These are phyloP conservation scores for Acronicta aceris DNA, from an alignment of 2,888 invertebrate genomes.

Conservation along the genomic window DNA sequence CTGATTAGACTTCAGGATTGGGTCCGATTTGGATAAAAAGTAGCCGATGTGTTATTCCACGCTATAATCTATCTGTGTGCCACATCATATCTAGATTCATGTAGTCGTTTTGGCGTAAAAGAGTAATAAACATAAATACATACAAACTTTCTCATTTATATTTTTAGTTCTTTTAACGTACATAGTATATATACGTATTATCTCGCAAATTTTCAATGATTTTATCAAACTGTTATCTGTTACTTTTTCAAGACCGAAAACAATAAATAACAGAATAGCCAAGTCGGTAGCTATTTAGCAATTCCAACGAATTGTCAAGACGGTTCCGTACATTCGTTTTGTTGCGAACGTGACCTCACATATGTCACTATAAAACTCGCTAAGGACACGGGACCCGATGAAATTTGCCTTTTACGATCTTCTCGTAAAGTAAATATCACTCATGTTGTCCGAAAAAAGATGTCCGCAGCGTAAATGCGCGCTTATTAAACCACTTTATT, in stretches of 20 bases:
- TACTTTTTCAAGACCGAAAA: background rate
- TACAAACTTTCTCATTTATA: too few relatives aligned
- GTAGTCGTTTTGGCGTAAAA: too few relatives aligned
- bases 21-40: too few relatives aligned
- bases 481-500: slow-evolving; percentile 78
- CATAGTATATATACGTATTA: too few relatives aligned
- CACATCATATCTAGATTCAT: too few relatives aligned
- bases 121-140: too few relatives aligned
- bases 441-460: slow-evolving; percentile 70
- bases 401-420: slow-evolving; percentile 71
- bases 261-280: slow-evolving; percentile 11
- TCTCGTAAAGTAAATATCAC: slow-evolving; percentile 78
- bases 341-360: slow-evolving; percentile 42
- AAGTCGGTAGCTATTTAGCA: slow-evolving; percentile 19
- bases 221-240: background rate
- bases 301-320: slow-evolving; percentile 54
- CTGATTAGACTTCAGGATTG: too few relatives aligned
- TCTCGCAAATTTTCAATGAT: too few relatives aligned
- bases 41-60: too few relatives aligned
- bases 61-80: too few relatives aligned
- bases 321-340: slow-evolving; percentile 32
- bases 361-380: slow-evolving; percentile 52
- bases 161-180: too few relatives aligned
- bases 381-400: slow-evolving; percentile 63
- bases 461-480: slow-evolving; percentile 69